Conservation (phyloP, 2,797 vertebrate species). For the Trematomus bernacchii region DNA sequence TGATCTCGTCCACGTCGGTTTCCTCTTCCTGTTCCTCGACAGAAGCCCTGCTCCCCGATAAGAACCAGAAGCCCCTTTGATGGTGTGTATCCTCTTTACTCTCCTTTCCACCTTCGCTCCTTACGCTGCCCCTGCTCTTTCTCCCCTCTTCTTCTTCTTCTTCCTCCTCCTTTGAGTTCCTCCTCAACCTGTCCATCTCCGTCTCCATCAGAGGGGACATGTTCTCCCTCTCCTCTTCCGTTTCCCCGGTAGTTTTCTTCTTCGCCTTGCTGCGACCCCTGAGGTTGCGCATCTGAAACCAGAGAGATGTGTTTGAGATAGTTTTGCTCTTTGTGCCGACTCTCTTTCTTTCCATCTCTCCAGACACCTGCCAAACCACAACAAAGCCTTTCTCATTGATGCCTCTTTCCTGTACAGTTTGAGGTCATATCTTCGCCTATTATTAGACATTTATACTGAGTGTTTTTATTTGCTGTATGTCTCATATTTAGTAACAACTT, state of each 20-base stretch:
- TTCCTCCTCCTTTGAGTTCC: slow-evolving; percentile 53
- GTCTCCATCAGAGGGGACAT: slow-evolving; percentile 71
- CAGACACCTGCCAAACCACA: slow-evolving; percentile 79
- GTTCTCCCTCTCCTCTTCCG: slow-evolving; percentile 71
- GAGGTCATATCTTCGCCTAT: slow-evolving; percentile 67
- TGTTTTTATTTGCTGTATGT: slow-evolving; percentile 67
- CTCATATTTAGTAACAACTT: slow-evolving; percentile 77
- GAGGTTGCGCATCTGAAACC: slow-evolving; percentile 84
- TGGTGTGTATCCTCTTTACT: slow-evolving; percentile 39
- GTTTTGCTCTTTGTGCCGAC: slow-evolving; percentile 56
- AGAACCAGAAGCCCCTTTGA: slow-evolving; percentile 53
- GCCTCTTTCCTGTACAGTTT: slow-evolving; percentile 71
- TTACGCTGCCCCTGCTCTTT: slow-evolving; percentile 51
- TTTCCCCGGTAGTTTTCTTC: slow-evolving; percentile 69
- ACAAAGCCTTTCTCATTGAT: slow-evolving; percentile 73
- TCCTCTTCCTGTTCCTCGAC: slow-evolving; percentile 69
- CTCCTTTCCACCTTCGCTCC: slow-evolving; percentile 50
- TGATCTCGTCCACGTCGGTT: slow-evolving; percentile 61
- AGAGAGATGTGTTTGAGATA: slow-evolving; percentile 68
- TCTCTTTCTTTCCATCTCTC: slow-evolving; percentile 65
- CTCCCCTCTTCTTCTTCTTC: slow-evolving; percentile 46
- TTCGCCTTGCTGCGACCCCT: slow-evolving; percentile 82
- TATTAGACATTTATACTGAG: slow-evolving; percentile 68
- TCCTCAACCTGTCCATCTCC: slow-evolving; percentile 74
- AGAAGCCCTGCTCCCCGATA: slow-evolving; percentile 51